Evolutionary conservation across 2,797 vertebrate genomes (phyloP), one percentile per base, ranked within the genome.

Genomic region (Sebastes diploproa): DNA sequence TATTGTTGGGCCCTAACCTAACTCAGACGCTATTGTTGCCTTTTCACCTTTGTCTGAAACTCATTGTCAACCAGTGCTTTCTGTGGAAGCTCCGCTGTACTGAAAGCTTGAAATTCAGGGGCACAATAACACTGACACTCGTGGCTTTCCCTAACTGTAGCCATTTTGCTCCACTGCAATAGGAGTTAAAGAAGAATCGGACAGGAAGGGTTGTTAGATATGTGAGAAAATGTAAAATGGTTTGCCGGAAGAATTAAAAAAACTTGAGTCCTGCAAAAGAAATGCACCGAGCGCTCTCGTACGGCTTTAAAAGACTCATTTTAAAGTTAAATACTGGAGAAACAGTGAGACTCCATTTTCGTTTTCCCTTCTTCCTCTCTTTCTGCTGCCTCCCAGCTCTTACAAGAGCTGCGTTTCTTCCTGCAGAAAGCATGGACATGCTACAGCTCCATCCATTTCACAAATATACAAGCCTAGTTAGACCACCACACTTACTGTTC

Each of bases 391-490:
- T 80, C 72, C 58, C 56, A 75, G 75, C 83, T 89, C 68, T 54
- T 82, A 69, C 75, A 70, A 80, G 70, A 60, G 66, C 77, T 50
- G 62, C 14, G 29, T 66, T 68, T 63, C 77, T 85, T 77, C 78
- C 62, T 52, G 76, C 87, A 87, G 88, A 84, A 90, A 86, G 85
- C 81, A 77, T 54, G 78, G 81, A 70, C 62, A 32, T 75, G 86
- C 86, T 82, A 38, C 72, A 30, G 66, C 87, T 81, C 82, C 82
- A 85, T 92, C 86, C 85, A 78, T 92, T 93, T 94, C 80, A 74
- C 83, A 86, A 93, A 91, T 82, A 88, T 77, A 88, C 82, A 90
- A 89, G 86, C 80, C 85, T 88, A 86, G 88, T 93, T 91, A 91
- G 90, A 87, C 73, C 85, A 64, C 80, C 73, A 27, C 88, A 77